Base-by-base conservation (phyloP, 2,113 vertebrate genomes). In the Bambusicola thoracicus region DNA sequence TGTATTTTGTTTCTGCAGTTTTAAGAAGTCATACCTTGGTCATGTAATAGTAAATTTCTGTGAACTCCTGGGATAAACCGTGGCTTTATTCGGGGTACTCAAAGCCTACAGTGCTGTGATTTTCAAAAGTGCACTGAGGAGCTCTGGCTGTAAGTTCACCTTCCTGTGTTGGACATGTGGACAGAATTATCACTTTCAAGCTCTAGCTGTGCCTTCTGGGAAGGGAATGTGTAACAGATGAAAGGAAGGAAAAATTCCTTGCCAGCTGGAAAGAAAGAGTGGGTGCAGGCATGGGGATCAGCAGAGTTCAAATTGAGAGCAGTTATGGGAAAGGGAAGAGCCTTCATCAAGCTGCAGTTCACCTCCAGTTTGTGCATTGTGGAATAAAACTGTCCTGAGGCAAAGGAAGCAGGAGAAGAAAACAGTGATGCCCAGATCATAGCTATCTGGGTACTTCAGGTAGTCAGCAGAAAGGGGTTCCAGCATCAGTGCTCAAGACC, bases 401-500 rank as follows among this genome's bases (percentile, higher is more conserved):
- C 6, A 13, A 74, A 49, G 1, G 20, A 11, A 80, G 40, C 40
- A 77, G 55, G 8, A 92, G 19, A 32, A 84, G 7, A 25, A 34
- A 2, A 14, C 30, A 46, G 36, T 0, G 3, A 11, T 72, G 32
- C 25, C 74, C 49, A 30, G 29, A 18, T 1, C 0, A 0, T 22
- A 25, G n/a, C 44, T 82, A 14, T 19, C 32, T 59, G 25, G 21
- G 40, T 74, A 51, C 22, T 67, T 63, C 63, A 74, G 55, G 41
- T 51, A 56, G 67, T n/a, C 38, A 59, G 41, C 8, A 90, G 46
- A 61, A 92, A 51, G 14, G 41, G 10, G 13, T 59, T 17, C 7
- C 19, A 40, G 51, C 6, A 29, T 34, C 34, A 44, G 6, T 0
- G 0, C 0, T 51, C 43, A 36, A 82, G 29, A 66, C 4, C 25